Percentiles rank a stretch among this genome's conserved stretches.
phyloP scores from a whole-genome alignment of 2,888 invertebrate species.

The Philopedon plagiatum region DNA sequence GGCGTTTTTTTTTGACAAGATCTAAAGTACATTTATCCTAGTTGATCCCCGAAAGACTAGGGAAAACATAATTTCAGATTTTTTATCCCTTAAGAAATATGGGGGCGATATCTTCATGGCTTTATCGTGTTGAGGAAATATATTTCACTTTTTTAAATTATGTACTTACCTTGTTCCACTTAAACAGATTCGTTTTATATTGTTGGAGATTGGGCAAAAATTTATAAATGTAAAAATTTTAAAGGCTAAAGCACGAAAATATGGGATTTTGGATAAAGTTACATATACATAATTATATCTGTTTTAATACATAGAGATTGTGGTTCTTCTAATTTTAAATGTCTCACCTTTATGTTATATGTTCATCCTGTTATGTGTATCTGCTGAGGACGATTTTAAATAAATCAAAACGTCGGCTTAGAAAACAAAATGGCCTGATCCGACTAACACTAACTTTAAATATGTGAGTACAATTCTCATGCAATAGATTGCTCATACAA shows the following conservation, averaged over 20 bases:
- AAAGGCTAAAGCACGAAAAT: background rate
- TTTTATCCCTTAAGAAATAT: slow-evolving; percentile 50
- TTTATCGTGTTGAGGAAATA: slow-evolving; percentile 44
- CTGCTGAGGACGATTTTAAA: too few species aligned
- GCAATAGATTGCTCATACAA: too few species aligned
- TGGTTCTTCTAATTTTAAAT: too few species aligned
- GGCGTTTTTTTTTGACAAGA: slow-evolving; percentile 44
- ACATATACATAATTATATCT: too few species aligned
- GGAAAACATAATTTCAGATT: slow-evolving; percentile 52
- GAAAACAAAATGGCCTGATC: too few species aligned
- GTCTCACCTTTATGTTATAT: too few species aligned
- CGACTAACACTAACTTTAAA: too few species aligned
- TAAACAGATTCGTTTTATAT: slow-evolving; percentile 27
- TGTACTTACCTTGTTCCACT: slow-evolving; percentile 37
- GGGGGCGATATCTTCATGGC: slow-evolving; percentile 42
- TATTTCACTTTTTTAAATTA: slow-evolving; percentile 47
- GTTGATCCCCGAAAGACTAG: slow-evolving; percentile 50
- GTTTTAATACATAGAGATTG: too few species aligned
- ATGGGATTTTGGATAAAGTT: too few species aligned
- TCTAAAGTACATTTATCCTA: slow-evolving; percentile 49
- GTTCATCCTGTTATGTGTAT: too few species aligned
- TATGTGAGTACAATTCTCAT: too few species aligned
- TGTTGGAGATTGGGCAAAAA: background rate
- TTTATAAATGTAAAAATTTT: background rate
- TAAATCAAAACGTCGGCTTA: too few species aligned